Evolutionary conservation across 1,140 invertebrate species (phyloP).

Genomic region (Drosophila lini): DNA sequence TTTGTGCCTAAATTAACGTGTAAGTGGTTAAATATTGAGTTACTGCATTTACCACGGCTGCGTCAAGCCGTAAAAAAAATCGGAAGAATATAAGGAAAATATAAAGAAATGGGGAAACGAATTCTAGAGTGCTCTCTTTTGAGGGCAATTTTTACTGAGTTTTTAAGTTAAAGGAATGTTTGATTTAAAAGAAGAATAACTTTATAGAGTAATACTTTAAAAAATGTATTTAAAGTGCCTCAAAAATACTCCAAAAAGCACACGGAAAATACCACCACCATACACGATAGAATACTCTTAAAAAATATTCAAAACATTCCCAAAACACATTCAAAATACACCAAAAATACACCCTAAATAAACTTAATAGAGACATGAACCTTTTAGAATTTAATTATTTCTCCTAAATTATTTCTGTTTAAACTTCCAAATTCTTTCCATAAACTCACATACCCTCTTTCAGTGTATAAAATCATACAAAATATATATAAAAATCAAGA

Average conservation of each 20-base stretch:
- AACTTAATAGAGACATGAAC: background rate
- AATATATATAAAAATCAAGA: slow-evolving; percentile 32
- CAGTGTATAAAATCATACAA: background rate
- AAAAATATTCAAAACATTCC: background rate
- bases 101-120: background rate
- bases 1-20: slow-evolving; percentile 84
- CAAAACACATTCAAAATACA: background rate
- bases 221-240: background rate
- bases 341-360: background rate
- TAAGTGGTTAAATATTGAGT: slow-evolving; percentile 84
- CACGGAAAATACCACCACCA: too few species aligned
- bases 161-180: background rate
- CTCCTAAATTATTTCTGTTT: background rate
- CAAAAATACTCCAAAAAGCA: background rate
- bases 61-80: slow-evolving; percentile 22
- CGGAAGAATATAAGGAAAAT: slow-evolving; percentile 8
- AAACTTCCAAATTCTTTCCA: background rate
- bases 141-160: too few species aligned
- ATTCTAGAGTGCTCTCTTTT: background rate
- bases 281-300: background rate
- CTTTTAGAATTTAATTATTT: background rate
- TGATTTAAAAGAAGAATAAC: background rate
- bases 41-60: slow-evolving; percentile 53
- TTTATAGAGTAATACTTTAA: too few species aligned
- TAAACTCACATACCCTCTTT: background rate